These are phyloP conservation scores for Austrolebias charrua DNA, from an alignment of 2,797 vertebrate species.

Conservation along the genomic window DNA sequence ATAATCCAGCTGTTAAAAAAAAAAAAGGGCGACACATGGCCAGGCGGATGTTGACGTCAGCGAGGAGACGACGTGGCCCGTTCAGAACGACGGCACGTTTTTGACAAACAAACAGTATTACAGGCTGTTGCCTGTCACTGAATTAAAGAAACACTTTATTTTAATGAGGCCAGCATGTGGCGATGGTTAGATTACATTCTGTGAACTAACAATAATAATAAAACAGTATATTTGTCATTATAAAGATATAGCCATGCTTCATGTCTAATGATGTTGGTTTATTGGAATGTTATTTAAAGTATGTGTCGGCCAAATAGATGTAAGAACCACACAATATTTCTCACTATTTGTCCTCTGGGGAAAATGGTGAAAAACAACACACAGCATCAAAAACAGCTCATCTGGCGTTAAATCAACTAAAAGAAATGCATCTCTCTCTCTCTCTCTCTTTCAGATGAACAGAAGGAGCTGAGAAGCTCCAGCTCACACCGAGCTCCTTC, in stretches of 20 bases:
- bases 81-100: constrained; percentile 24
- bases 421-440: constrained; percentile 16
- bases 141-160: constrained; percentile 14
- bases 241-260: too few relatives aligned
- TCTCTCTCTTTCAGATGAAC: constrained; percentile 12
- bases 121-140: constrained; percentile 4
- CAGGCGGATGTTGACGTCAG: constrained; percentile 37
- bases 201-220: too few relatives aligned
- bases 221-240: background rate
- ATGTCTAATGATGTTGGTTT: background rate
- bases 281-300: background rate
- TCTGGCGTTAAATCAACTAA: background rate
- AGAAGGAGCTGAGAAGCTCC: constrained; percentile 26
- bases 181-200: background rate
- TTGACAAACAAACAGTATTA: constrained; percentile 19
- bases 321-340: constrained; percentile 22
- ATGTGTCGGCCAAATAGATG: constrained; percentile 5
- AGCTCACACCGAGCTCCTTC: constrained; percentile 38
- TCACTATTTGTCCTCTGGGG: constrained; percentile 3
- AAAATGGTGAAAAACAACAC: constrained; percentile 4
- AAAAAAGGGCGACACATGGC: constrained; percentile 29
- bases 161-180: background rate
- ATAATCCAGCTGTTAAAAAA: constrained; percentile 71
- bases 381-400: background rate
- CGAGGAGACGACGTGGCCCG: constrained; percentile 15